phyloP scores from a whole-genome alignment of 2,113 vertebrate species.

The Notiomystis cincta region DNA sequence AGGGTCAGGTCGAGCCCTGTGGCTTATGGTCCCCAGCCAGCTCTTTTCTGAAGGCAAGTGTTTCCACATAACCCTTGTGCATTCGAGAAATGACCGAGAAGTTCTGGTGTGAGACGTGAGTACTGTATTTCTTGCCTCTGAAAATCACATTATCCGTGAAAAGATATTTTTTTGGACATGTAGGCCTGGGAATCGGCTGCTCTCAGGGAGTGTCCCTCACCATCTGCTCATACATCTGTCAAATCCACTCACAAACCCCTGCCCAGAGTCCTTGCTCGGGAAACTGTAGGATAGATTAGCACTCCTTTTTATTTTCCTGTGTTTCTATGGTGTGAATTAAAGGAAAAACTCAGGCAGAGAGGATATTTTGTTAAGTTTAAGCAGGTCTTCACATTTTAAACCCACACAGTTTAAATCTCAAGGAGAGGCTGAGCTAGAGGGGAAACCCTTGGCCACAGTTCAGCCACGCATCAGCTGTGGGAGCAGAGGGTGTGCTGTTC shows the following conservation, averaged over 20 bases:
- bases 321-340: background rate
- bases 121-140: conserved; percentile 18
- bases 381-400: background rate
- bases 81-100: background rate
- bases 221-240: conserved; percentile 50
- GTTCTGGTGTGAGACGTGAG: background rate
- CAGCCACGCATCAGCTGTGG: background rate
- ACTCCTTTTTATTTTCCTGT: conserved; percentile 3
- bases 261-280: background rate
- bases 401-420: background rate
- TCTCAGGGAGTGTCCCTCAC: conserved; percentile 30
- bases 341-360: background rate
- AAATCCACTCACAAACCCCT: conserved; percentile 34
- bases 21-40: background rate
- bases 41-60: background rate
- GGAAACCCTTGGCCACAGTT: background rate
- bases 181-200: conserved; percentile 34
- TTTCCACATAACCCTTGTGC: background rate
- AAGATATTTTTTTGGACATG: conserved; percentile 30
- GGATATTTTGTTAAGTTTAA: background rate
- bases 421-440: background rate
- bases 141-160: conserved; percentile 33
- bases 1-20: background rate
- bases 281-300: conserved; percentile 41
- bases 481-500: background rate